Conservation (phyloP, 2,888 invertebrate species). For the Drepana falcataria region DNA sequence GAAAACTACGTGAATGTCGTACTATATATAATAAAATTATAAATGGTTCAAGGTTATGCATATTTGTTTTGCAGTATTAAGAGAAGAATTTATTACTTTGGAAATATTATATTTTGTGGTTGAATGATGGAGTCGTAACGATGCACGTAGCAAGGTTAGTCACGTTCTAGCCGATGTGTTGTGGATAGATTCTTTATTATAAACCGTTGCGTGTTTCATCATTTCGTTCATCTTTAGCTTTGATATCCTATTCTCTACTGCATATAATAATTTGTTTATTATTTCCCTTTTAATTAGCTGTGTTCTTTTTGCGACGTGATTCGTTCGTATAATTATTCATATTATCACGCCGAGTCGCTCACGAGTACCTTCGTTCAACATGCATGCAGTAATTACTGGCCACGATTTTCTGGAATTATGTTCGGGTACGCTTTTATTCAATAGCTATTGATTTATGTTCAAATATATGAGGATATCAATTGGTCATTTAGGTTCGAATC, state of each 20-base stretch:
- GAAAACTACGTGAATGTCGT: background rate
- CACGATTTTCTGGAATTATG: too few species aligned
- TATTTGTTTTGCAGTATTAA: background rate
- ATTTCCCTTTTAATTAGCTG: too few species aligned
- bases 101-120: conserved; percentile 20
- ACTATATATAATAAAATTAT: background rate
- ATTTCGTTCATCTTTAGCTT: conserved; percentile 11
- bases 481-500: background rate
- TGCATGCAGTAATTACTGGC: too few species aligned
- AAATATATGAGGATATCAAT: too few species aligned
- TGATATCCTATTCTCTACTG: background rate
- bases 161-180: conserved; percentile 43
- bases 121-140: conserved; percentile 31
- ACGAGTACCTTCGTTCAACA: too few species aligned
- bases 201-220: conserved; percentile 38
- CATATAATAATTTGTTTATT: background rate
- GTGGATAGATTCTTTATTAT: conserved; percentile 44
- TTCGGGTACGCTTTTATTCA: too few species aligned
- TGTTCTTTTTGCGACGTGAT: too few species aligned
- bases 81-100: background rate
- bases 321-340: too few species aligned
- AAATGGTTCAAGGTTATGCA: conserved; percentile 1
- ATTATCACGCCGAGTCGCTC: too few species aligned
- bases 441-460: too few species aligned
- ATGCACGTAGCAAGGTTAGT: conserved; percentile 41